phyloP scores from a whole-genome alignment of 2,888 invertebrate genomes.

The Macaria liturata region DNA sequence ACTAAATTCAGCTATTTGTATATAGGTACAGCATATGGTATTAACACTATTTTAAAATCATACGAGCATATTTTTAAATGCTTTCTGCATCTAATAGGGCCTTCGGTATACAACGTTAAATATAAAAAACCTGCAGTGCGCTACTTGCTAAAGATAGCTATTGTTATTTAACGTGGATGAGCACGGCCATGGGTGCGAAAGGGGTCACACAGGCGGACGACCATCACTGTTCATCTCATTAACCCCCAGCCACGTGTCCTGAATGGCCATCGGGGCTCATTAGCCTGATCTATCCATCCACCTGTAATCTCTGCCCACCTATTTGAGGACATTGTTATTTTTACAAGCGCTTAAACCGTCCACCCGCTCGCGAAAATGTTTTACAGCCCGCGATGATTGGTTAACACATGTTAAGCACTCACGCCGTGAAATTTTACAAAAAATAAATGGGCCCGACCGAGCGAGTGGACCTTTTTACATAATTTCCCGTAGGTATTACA shows the following conservation, averaged over 20 bases:
- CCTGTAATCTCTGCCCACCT: slow-evolving; percentile 37
- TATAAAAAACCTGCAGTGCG: slow-evolving; percentile 3
- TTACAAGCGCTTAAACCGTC: slow-evolving; percentile 17
- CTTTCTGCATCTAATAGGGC: no score
- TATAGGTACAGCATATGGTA: no score
- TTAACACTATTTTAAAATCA: no score
- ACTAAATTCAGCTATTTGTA: no score
- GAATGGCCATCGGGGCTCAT: slow-evolving; percentile 66
- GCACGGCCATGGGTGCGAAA: slow-evolving; percentile 66
- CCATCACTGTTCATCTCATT: slow-evolving; percentile 78
- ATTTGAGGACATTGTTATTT: slow-evolving; percentile 30
- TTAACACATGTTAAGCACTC: slow-evolving; percentile 19
- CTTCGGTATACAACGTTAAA: no score
- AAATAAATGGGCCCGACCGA: slow-evolving; percentile 6
- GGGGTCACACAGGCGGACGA: slow-evolving; percentile 73
- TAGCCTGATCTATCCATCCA: slow-evolving; percentile 48
- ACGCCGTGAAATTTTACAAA: slow-evolving; percentile 2
- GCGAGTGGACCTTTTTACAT: not conserved
- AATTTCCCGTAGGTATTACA: slow-evolving; percentile 1
- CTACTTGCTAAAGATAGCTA: slow-evolving; percentile 34
- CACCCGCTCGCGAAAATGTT: slow-evolving; percentile 9
- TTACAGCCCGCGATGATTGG: slow-evolving; percentile 3
- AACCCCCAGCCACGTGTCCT: slow-evolving; percentile 61
- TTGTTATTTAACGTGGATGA: slow-evolving; percentile 60
- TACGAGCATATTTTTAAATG: no score